Base-by-base conservation (phyloP, 2,888 invertebrate species). In the Coenonympha arcania region DNA sequence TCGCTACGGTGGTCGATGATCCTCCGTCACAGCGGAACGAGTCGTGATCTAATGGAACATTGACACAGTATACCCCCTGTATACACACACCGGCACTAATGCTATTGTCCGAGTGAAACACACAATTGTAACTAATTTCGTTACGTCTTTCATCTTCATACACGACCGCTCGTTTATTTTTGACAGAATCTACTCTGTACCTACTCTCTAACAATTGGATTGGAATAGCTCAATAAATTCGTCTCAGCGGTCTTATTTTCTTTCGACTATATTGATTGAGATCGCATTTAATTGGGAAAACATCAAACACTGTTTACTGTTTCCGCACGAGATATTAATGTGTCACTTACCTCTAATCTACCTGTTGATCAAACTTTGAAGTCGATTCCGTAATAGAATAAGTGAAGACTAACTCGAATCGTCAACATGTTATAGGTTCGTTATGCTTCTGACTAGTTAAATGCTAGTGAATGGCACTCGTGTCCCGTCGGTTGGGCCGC, bases 1-100 rank as follows among this genome's bases (percentile, higher is more conserved):
- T 79, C 69, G 64, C 69, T 66, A 75, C 77, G 75, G 69, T 63
- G 71, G 68, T 77, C 83, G 83, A 83, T 84, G 62, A 61, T 43
- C 52, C 55, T 64, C 69, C 63, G 62, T 55, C 54, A 53, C 53
- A 56, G 50, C 66, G 66, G 63, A 57, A 57, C 58, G 19, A n/a
- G 24, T 22, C 49, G 43, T 44, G 37, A 41, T 57, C 54, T 51
- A 49, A 55, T 60, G 54, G 56, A 58, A 52, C 57, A 56, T 48
- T 52, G 47, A 49, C 39, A 48, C 48, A 53, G 53, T 57, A 57
- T 56, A 51, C n/a, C n/a, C n/a, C n/a, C n/a, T n/a, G n/a, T n/a
- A 40, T 44, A 37, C 52, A 31, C 19, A 36, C 26, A 52, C 56
- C 57, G 54, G 55, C 51, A 54, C 57, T 36, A 46, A 55, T 51